These are phyloP conservation scores for Siniperca undulata DNA, from an alignment of 2,797 vertebrate species.

Conservation along the genomic window DNA sequence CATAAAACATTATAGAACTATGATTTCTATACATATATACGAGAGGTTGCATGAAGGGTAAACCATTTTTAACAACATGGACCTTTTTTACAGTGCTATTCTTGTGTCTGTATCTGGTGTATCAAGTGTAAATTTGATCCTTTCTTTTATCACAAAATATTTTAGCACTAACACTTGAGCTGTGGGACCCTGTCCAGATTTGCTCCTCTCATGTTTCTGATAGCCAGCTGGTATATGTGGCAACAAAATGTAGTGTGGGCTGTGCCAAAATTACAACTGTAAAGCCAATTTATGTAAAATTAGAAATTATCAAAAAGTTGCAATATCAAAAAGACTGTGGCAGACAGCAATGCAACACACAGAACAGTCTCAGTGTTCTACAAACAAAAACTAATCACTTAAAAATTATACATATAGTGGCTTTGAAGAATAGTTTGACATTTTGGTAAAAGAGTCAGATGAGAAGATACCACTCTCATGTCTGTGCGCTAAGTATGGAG, in stretches of 20 bases:
- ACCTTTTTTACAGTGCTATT: background rate
- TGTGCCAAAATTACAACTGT: background rate
- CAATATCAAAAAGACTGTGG: background rate
- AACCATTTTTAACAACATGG: background rate
- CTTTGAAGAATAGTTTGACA: too few relatives aligned
- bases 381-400: background rate
- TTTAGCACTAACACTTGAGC: background rate
- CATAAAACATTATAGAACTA: background rate
- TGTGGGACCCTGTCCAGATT: background rate
- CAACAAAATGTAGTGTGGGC: background rate
- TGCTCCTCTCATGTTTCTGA: background rate
- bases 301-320: background rate
- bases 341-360: too few relatives aligned
- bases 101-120: background rate
- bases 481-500: background rate
- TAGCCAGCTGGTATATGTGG: background rate
- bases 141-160: background rate
- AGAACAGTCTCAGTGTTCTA: too few relatives aligned
- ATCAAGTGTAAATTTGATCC: background rate
- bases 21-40: slow-evolving; percentile 9
- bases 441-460: background rate
- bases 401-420: too few relatives aligned
- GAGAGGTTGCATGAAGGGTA: background rate
- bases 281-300: background rate
- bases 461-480: background rate